Percentiles rank a stretch among this genome's conserved stretches.
Evolutionary conservation across 2,888 invertebrate species (phyloP).

Genomic region (Rambutsinella grinnellia): DNA sequence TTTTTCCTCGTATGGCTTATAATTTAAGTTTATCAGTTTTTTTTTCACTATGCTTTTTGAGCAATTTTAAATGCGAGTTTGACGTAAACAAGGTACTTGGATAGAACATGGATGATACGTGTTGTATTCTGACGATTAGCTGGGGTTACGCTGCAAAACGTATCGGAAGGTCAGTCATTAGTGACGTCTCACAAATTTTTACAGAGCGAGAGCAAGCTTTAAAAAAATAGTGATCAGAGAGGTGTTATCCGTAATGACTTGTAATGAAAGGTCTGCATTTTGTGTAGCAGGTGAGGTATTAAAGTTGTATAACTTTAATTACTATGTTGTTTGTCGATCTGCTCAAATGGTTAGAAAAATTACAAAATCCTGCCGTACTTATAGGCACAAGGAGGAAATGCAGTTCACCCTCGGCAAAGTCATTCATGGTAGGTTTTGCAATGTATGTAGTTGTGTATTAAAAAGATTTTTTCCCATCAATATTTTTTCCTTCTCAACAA

Average conservation of each 20-base stretch:
- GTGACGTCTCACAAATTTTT: neutral
- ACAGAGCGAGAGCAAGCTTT: too few relatives aligned
- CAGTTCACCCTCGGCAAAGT: too few relatives aligned
- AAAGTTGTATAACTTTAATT: neutral
- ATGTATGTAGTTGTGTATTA: too few relatives aligned
- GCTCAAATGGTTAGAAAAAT: neutral
- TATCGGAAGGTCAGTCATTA: slow-evolving; percentile 50
- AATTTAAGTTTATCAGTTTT: slow-evolving; percentile 10
- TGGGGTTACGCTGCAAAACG: too few relatives aligned
- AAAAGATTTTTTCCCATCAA: too few relatives aligned
- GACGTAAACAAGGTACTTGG: slow-evolving; percentile 12
- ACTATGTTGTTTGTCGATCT: neutral
- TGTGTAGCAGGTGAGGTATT: neutral
- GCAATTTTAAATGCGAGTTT: neutral
- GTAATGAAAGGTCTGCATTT: neutral
- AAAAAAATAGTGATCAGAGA: too few relatives aligned
- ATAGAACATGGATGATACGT: neutral
- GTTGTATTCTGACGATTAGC: too few relatives aligned
- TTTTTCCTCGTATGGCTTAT: slow-evolving; percentile 11
- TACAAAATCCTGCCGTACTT: too few relatives aligned
- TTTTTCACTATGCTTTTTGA: neutral
- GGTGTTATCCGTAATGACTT: neutral
- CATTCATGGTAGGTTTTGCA: too few relatives aligned
- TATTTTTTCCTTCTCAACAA: too few relatives aligned
- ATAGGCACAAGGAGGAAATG: too few relatives aligned